phyloP scores from a whole-genome alignment of 2,888 invertebrate genomes.

The Hirtodrosophila confusa region DNA sequence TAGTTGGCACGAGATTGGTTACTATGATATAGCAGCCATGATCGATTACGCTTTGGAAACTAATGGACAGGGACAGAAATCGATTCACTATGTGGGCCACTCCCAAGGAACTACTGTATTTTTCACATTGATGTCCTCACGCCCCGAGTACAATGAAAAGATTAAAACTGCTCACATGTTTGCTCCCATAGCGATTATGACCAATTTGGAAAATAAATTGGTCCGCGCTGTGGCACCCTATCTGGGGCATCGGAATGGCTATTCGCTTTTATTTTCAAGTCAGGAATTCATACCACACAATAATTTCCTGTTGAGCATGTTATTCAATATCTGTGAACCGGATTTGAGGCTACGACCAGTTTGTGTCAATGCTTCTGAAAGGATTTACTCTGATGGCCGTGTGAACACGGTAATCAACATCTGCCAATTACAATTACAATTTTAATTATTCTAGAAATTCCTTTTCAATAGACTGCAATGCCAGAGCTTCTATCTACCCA shows the following conservation, averaged over 20 bases:
- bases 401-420: conserved; percentile 53
- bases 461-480: conserved; percentile 51
- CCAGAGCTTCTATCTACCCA: conserved; percentile 58
- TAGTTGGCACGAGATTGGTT: conserved; percentile 95
- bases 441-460: too few species aligned
- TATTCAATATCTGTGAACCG: conserved; percentile 84
- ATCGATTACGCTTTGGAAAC: conserved; percentile 70
- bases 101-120: conserved; percentile 80
- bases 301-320: conserved; percentile 84
- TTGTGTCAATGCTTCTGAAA: conserved; percentile 86
- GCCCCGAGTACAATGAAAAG: conserved; percentile 75
- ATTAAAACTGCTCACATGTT: conserved; percentile 79
- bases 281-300: conserved; percentile 87
- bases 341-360: conserved; percentile 71
- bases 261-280: conserved; percentile 49
- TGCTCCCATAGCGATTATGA: conserved; percentile 84
- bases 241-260: conserved; percentile 55
- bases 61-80: conserved; percentile 59
- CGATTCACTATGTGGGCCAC: conserved; percentile 80
- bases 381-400: conserved; percentile 83
- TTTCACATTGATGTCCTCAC: conserved; percentile 68
- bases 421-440: too few species aligned
- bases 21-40: conserved; percentile 84
- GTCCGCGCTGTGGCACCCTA: conserved; percentile 83
- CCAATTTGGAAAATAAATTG: conserved; percentile 84